Base-by-base conservation (phyloP, 2,888 invertebrate genomes). In the Blomia tropicalis region DNA sequence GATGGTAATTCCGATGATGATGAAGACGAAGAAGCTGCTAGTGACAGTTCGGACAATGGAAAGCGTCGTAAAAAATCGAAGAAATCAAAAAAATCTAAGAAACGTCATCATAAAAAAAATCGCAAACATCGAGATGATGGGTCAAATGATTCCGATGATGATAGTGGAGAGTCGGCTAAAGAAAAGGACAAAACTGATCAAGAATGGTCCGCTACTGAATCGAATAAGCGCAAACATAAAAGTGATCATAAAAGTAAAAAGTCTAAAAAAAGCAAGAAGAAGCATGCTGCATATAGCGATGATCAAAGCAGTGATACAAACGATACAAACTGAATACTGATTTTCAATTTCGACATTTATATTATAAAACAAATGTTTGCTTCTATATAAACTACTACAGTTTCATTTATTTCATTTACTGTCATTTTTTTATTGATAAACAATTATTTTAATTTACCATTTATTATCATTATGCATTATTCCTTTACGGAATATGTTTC, bases 51-150 rank as follows among this genome's bases (percentile, higher is more conserved):
- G 11, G 47, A 47, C 25, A 23, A 31, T 54, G 54, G 22, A 29
- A 30, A 56, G 2, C 5, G 54, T 23, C 17, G 56, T 56, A 23
- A 29, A 19, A 56, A 56, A 5, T 29, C 31, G 31, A 56, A 56
- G 23, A 29, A 25, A 47, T 47, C 47, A n/a, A 56, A 56, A 31
- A 56, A 56, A 23, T 29, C 11, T 14, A 56, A 56, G 51, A 47
- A 47, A 27, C 51, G n/a, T 14, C 51, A 36, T 36, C 36, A 17
- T 17, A 36, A n/a, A 7, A 47, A 47, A 7, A 22, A 47, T 7
- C 51, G 22, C 22, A 7, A 19, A 27, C 7, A 27, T 7, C 22
- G 22, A 11, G 51, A 7, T 47, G 51, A 47, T n/a, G 56, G 23
- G 2, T 56, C 56, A 19, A 14, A 29, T 36, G 36, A 19, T 54